A percentile compares a stretch with the other conserved stretches of the same genome.
phyloP scores from a whole-genome alignment of 2,113 vertebrate species.

The Aldabrachelys gigantea region DNA sequence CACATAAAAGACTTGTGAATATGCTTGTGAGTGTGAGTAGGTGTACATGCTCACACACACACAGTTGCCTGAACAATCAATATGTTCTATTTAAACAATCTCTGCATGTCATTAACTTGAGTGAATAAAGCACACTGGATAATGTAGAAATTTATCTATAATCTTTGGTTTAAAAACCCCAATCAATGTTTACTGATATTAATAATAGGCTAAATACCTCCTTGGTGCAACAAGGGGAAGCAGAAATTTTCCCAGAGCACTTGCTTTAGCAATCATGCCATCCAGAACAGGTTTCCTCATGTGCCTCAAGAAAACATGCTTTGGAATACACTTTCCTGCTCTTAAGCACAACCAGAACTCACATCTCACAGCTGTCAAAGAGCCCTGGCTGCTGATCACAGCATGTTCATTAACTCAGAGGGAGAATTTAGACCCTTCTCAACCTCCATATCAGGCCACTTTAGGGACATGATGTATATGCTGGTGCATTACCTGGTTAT shows the following conservation, averaged over 20 bases:
- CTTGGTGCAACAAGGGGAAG: background rate
- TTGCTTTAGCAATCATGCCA: background rate
- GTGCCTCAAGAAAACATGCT: background rate
- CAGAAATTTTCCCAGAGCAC: background rate
- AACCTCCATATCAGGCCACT: background rate
- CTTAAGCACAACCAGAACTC: background rate
- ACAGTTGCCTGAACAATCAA: background rate
- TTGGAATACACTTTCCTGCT: background rate
- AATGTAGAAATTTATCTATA: background rate
- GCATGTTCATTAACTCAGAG: background rate
- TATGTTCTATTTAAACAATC: background rate
- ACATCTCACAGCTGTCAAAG: background rate
- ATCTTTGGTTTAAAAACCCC: background rate
- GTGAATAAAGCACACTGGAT: background rate
- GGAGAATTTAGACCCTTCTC: background rate
- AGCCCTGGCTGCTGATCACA: background rate
- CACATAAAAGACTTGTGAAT: background rate
- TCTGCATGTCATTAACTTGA: background rate
- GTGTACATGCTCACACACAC: background rate
- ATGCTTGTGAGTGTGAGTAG: background rate
- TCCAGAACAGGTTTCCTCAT: rapidly evolving
- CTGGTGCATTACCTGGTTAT: background rate
- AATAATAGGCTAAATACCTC: background rate
- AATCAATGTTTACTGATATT: background rate
- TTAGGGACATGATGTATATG: background rate